phyloP scores from a whole-genome alignment of 2,888 invertebrate species.

The Stenoptilia bipunctidactyla region DNA sequence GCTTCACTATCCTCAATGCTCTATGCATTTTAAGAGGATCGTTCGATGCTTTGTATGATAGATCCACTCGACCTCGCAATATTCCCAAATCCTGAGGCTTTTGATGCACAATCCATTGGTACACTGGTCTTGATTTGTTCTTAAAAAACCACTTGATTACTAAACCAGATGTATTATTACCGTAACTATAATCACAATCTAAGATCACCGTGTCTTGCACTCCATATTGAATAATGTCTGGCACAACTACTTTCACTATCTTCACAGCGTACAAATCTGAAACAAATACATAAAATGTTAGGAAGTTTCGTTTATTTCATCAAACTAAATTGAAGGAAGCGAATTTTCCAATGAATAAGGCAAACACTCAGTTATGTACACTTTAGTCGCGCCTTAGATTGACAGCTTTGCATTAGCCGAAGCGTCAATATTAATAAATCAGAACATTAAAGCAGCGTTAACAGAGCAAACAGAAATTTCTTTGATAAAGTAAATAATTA shows the following conservation, averaged over 20 bases:
- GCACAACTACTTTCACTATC: slow-evolving; percentile 74
- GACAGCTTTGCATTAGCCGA: slow-evolving; percentile 32
- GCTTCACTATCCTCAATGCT: slow-evolving; percentile 79
- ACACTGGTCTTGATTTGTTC: slow-evolving; percentile 75
- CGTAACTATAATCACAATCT: slow-evolving; percentile 80
- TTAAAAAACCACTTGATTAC: slow-evolving; percentile 85
- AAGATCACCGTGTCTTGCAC: slow-evolving; percentile 74
- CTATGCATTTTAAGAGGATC: slow-evolving; percentile 78
- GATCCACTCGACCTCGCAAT: slow-evolving; percentile 68
- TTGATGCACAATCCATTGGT: slow-evolving; percentile 82
- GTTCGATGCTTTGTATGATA: slow-evolving; percentile 74
- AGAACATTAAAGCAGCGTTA: neutral
- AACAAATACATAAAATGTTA: slow-evolving; percentile 31
- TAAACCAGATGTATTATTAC: slow-evolving; percentile 74
- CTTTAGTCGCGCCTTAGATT: slow-evolving; percentile 21
- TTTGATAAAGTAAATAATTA: slow-evolving; percentile 26
- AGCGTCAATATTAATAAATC: slow-evolving; percentile 33
- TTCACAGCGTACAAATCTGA: slow-evolving; percentile 70
- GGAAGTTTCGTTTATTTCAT: too few species aligned
- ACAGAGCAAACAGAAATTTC: slow-evolving; percentile 6
- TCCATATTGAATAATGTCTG: slow-evolving; percentile 73
- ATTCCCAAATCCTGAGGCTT: slow-evolving; percentile 76
- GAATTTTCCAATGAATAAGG: too few species aligned
- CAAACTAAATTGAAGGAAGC: too few species aligned
- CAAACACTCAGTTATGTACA: slow-evolving; percentile 6